Base-by-base conservation (phyloP, 2,888 invertebrate genomes). In the Agrochola lota region DNA sequence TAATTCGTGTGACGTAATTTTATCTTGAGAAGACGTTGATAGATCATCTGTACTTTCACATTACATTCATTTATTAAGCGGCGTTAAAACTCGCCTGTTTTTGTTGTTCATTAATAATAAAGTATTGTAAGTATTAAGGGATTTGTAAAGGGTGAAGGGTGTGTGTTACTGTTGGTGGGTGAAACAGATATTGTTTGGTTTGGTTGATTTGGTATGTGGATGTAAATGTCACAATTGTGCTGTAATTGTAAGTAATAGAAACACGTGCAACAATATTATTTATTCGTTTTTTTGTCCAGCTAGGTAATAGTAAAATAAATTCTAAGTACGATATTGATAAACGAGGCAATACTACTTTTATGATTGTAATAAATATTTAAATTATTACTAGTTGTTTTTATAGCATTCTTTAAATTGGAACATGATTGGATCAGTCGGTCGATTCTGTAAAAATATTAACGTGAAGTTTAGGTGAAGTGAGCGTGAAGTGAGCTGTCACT, bases 41-140 rank as follows among this genome's bases (percentile, higher is more conserved):
- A 90, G 94, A 94, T 94, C 91, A 91, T 92, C 90, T 85, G 78
- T 87, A 90, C 91, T 90, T 69, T 89, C 90, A 90, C 91, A 91
- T 91, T 91, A 90, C 92, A 90, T 91, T 93, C 94, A 94, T 94
- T 94, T 94, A 93, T 94, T 91, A 93, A 90, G 81, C 72, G 77
- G 84, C 86, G 90, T 90, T 91, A 90, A 90, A 91, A 92, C 90
- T 91, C 89, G 46, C 49, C 75, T 88, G 85, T 86, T 88, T 88
- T 86, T 88, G 84, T 77, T 80, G 73, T 88, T 90, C 87, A 89
- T 90, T 90, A 89, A 82, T 89, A 86, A 88, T 80, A 68, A 72
- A 77, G 82, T 77, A 80, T 85, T 87, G 81, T 70, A 57, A 9
- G 80, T 77, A 78, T 88, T 85, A 88, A 55, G 71, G 67, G 75